Conservation (phyloP, 1,140 invertebrate species). For the Drosophila tristis region DNA sequence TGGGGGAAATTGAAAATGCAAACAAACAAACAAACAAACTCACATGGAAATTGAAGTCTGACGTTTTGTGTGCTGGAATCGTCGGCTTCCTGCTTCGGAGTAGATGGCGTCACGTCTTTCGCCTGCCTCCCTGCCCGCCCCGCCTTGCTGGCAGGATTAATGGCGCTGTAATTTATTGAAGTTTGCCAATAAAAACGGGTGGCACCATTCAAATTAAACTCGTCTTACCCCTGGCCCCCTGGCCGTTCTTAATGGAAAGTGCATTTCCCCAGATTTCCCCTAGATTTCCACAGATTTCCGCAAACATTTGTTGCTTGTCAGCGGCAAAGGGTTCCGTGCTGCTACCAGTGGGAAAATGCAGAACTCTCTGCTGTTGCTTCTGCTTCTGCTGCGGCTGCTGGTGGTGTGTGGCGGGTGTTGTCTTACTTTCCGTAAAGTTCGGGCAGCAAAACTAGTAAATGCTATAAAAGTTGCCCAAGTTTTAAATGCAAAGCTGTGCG, state of each 20-base stretch:
- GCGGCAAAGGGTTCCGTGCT: conserved; percentile 4
- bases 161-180: conserved; percentile 63
- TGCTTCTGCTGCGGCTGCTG: not conserved
- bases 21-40: conserved; percentile 49
- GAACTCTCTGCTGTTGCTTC: too few species aligned
- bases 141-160: conserved; percentile 51
- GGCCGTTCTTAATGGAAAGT: conserved; percentile 46
- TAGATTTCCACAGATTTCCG: conserved; percentile 59
- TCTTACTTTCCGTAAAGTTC: conserved; percentile 40
- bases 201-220: conserved; percentile 60
- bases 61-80: conserved; percentile 40
- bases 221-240: conserved; percentile 1
- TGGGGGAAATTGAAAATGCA: conserved; percentile 61
- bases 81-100: conserved; percentile 28
- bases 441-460: conserved; percentile 41
- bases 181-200: conserved; percentile 57
- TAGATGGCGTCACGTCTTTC: conserved; percentile 24
- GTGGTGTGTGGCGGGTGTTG: not conserved
- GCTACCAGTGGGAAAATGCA: too few species aligned
- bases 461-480: conserved; percentile 64
- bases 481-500: conserved; percentile 52
- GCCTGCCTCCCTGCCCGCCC: conserved; percentile 18
- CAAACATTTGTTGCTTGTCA: conserved; percentile 68
- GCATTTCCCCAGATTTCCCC: conserved; percentile 56
- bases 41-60: conserved; percentile 67